Conservation (phyloP, 2,797 vertebrate species). For the Bothrops alternatus region DNA sequence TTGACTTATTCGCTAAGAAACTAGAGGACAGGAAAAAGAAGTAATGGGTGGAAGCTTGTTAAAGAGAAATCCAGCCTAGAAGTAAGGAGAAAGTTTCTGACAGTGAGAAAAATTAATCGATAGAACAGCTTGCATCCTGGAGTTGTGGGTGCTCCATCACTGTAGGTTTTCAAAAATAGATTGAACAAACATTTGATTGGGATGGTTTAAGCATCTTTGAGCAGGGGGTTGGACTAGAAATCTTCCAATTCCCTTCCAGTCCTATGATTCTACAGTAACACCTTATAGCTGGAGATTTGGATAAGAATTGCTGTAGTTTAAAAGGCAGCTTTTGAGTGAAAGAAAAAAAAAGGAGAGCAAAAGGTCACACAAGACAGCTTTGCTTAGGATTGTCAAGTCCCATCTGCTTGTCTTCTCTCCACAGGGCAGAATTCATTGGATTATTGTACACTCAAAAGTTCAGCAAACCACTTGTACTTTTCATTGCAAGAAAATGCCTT, state of each 20-base stretch:
- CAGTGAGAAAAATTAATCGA: background rate
- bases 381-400: conserved; percentile 66
- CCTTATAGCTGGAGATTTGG: background rate
- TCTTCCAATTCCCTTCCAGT: background rate
- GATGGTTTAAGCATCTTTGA: background rate
- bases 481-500: conserved; percentile 58
- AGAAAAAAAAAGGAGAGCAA: conserved; percentile 48
- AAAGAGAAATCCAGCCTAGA: background rate
- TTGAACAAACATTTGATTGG: background rate
- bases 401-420: conserved; percentile 68
- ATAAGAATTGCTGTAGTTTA: conserved; percentile 17
- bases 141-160: background rate
- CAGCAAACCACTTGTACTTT: conserved; percentile 68
- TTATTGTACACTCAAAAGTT: conserved; percentile 65
- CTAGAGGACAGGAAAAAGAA: background rate
- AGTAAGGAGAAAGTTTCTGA: background rate
- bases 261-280: background rate
- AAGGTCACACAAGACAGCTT: conserved; percentile 58
- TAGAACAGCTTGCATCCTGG: background rate
- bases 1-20: background rate
- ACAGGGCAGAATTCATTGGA: conserved; percentile 64
- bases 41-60: background rate
- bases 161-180: background rate
- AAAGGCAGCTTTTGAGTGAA: conserved; percentile 46
- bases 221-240: background rate